Base-by-base conservation (phyloP, 2,888 invertebrate species). In the Zele albiditarsus region DNA sequence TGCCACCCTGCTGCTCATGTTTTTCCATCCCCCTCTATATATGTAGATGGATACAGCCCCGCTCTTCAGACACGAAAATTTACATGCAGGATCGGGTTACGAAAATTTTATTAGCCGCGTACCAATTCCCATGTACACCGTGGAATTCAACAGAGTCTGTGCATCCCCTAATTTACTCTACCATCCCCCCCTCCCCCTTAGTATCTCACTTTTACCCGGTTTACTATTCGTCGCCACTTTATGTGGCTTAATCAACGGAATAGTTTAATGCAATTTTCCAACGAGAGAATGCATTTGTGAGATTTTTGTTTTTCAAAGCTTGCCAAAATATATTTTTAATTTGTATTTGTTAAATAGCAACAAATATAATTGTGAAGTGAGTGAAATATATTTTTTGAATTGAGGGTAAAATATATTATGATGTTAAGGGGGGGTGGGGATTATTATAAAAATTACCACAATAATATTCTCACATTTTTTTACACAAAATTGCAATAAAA, bases 1-100 rank as follows among this genome's bases (percentile, higher is more conserved):
- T 70, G 60, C 53, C 33, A 62, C 69, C 58, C 38, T 23, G 33
- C 25, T 67, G 33, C 25, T 67, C 38, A 38, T 42, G 38, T 46
- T 63, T 27, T 42, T 28, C 20, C 69, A n/a, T 23, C 68, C 53
- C 68, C 6, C 27, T 27, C 27, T 28, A 49, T 25, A 14, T 49
- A n/a, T 68, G 14, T 68, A n/a, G 25, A 38, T 23, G 49, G 16
- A 25, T n/a, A 62, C 58, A 74, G 72, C 74, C n/a, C 49, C 75
- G n/a, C 77, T 74, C 78, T 80, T 76, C 77, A 76, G 73, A 75
- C 68, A 77, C 74, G 53, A 53, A 74, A 70, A 89, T 89, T 89
- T 87, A 84, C 89, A 89, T 89, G 87, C 86, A 84, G 87, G 89
- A 89, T 89, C 89, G 87, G 86, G 89, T 89, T 89, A 89, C 88